These are phyloP conservation scores for Hippopotamyrus pictus DNA, from an alignment of 2,797 vertebrate species.

Conservation along the genomic window DNA sequence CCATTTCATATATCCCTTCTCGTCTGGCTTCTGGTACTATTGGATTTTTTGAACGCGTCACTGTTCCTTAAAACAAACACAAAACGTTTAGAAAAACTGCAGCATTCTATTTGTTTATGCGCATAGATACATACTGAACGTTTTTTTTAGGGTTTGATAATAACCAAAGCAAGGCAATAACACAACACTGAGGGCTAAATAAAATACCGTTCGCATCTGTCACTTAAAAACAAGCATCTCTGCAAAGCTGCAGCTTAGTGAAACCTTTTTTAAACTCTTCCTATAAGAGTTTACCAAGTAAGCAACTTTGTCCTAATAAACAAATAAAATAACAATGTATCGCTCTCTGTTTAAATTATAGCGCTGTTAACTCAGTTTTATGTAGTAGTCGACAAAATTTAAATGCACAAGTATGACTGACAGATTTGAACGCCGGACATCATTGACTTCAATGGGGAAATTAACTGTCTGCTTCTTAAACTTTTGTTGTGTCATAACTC, in stretches of 20 bases:
- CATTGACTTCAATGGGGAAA: conserved; percentile 1
- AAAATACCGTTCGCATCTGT: neutral
- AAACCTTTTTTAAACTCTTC: neutral
- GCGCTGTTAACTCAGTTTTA: neutral
- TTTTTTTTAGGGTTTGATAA: neutral
- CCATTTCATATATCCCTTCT: neutral
- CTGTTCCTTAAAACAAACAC: neutral
- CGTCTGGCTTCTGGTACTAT: neutral
- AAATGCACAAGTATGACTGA: neutral
- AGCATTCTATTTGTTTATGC: neutral
- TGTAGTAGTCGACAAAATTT: neutral
- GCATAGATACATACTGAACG: neutral
- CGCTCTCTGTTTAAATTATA: neutral
- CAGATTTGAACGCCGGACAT: neutral
- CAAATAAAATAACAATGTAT: neutral
- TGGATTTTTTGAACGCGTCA: neutral
- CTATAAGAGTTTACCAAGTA: neutral
- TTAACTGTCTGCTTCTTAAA: conserved; percentile 10
- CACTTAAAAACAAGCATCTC: neutral
- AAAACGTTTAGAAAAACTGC: neutral
- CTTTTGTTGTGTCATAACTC: neutral
- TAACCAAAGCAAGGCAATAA: conserved; percentile 2
- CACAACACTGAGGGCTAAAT: conserved; percentile 4
- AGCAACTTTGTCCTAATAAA: neutral
- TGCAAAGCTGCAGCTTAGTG: neutral